A percentile compares a stretch with the other conserved stretches of the same genome.
Conservation (phyloP, 2,888 invertebrate species). For the Hydriomena furcata region DNA sequence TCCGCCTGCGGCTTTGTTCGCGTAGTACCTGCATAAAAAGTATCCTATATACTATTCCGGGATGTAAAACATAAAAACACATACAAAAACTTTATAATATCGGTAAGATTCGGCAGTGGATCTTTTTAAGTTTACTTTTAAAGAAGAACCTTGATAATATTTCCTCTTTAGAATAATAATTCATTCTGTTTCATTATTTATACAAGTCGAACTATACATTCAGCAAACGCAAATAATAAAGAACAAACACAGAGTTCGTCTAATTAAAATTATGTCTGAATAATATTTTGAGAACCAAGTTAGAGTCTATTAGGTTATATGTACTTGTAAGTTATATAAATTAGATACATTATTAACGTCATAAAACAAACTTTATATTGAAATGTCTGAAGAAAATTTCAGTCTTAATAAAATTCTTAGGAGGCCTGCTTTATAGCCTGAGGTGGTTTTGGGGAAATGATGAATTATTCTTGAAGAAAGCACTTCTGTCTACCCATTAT, state of each 20-base stretch:
- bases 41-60: too few relatives aligned
- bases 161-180: constrained; percentile 9
- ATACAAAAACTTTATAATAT: too few relatives aligned
- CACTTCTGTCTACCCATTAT: neutral
- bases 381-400: constrained; percentile 24
- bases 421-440: constrained; percentile 6
- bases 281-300: constrained; percentile 40
- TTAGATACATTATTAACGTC: constrained; percentile 27
- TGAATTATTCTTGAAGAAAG: constrained; percentile 11
- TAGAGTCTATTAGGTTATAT: constrained; percentile 30
- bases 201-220: constrained; percentile 23
- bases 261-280: constrained; percentile 41
- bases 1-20: too few relatives aligned
- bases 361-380: constrained; percentile 19
- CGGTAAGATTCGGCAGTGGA: too few relatives aligned
- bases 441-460: constrained; percentile 10
- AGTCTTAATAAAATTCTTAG: constrained; percentile 20
- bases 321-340: constrained; percentile 29
- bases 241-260: constrained; percentile 33
- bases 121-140: too few relatives aligned
- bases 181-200: constrained; percentile 23
- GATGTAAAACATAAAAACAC: too few relatives aligned
- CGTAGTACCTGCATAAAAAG: too few relatives aligned
- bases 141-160: neutral
- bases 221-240: constrained; percentile 29